Evolutionary conservation across 1,140 invertebrate genomes (phyloP).

Genomic region (Vanessa atalanta): DNA sequence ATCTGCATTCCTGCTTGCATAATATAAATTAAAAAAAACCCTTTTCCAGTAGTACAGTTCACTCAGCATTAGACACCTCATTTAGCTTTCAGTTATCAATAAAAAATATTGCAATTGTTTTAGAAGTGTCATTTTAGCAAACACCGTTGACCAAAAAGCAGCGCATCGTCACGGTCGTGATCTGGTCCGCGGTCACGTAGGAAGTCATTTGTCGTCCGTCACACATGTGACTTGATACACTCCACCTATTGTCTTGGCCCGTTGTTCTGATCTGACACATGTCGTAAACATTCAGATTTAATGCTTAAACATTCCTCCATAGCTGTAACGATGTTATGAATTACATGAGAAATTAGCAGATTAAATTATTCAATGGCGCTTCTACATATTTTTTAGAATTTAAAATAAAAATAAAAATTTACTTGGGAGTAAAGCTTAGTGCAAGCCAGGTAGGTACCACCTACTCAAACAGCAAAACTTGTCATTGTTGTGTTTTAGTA

Average conservation of each 20-base stretch:
- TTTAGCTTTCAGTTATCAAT: not conserved
- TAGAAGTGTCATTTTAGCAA: conserved; percentile 43
- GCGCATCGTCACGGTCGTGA: conserved; percentile 54
- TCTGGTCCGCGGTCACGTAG: conserved; percentile 53
- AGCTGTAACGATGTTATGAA: not conserved
- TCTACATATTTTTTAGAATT: too few species aligned
- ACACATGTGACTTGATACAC: conserved; percentile 50
- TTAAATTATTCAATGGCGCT: too few species aligned
- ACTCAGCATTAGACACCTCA: too few species aligned
- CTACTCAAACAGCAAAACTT: too few species aligned
- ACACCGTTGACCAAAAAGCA: conserved; percentile 51
- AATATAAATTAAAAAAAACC: too few species aligned
- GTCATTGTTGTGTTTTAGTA: too few species aligned
- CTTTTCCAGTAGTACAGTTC: too few species aligned
- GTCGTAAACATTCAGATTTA: conserved; percentile 31
- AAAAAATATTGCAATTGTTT: not conserved
- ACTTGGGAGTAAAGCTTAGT: too few species aligned
- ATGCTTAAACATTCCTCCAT: not conserved
- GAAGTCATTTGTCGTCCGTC: conserved; percentile 58
- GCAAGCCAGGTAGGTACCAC: too few species aligned
- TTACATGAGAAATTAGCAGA: not conserved
- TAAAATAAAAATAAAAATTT: too few species aligned
- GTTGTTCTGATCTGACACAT: conserved; percentile 48
- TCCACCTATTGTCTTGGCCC: conserved; percentile 46
- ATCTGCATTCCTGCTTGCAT: too few species aligned